Evolutionary conservation across 2,797 vertebrate species (phyloP).

Genomic region (Hippocampus kuda): DNA sequence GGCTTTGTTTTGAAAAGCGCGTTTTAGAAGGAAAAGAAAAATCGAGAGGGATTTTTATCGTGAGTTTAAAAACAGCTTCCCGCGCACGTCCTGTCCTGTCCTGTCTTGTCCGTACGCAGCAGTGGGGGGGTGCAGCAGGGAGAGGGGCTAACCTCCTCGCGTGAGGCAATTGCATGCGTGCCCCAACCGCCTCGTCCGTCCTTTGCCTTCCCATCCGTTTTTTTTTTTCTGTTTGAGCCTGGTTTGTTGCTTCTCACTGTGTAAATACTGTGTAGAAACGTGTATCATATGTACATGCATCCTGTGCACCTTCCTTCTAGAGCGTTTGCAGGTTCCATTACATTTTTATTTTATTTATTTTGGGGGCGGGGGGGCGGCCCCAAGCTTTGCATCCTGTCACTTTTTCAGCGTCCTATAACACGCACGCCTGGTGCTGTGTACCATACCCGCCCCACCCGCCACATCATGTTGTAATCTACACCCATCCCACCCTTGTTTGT

Average conservation of each 20-base stretch:
- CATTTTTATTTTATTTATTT: background rate
- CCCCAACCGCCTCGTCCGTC: conserved; percentile 32
- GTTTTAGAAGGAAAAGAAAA: conserved; percentile 15
- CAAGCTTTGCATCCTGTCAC: conserved; percentile 11
- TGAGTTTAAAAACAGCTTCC: conserved; percentile 28
- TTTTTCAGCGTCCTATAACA: conserved; percentile 12
- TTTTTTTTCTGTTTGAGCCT: conserved; percentile 45
- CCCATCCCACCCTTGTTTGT: background rate
- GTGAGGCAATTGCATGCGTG: conserved; percentile 54
- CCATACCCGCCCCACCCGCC: conserved; percentile 53
- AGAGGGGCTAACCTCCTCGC: background rate
- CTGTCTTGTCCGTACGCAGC: conserved; percentile 47
- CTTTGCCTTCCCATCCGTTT: conserved; percentile 27
- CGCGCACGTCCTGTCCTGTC: conserved; percentile 34
- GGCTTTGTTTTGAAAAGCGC: conserved; percentile 50
- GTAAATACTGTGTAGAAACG: conserved; percentile 65
- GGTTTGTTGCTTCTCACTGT: conserved; percentile 63
- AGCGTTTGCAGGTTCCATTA: conserved; percentile 11
- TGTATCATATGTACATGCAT: conserved; percentile 70
- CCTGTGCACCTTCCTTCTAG: conserved; percentile 40
- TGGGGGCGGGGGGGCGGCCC: background rate
- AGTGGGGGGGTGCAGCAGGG: conserved; percentile 16
- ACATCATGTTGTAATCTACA: background rate
- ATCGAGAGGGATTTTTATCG: conserved; percentile 48
- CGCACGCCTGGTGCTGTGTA: conserved; percentile 51